Evolutionary conservation across 2,888 invertebrate genomes (phyloP).

Genomic region (Diarsia mendica): DNA sequence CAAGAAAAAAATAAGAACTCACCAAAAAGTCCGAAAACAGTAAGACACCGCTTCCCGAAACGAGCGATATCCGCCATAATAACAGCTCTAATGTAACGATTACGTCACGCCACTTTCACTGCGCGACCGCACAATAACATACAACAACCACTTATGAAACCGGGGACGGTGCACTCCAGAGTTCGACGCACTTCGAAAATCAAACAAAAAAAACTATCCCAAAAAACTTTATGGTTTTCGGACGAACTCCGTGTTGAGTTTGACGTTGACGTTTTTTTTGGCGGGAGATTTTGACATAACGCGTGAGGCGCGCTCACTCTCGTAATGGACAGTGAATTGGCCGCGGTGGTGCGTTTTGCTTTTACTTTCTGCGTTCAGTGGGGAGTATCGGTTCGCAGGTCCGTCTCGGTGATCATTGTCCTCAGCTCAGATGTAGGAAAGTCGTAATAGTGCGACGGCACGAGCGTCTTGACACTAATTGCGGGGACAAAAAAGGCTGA

Average conservation of each 20-base stretch:
- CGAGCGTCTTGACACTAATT: constrained; percentile 56
- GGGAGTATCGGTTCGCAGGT: constrained; percentile 76
- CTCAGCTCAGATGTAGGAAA: constrained; percentile 68
- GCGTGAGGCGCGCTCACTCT: constrained; percentile 86
- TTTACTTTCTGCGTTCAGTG: constrained; percentile 88
- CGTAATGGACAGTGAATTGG: constrained; percentile 83
- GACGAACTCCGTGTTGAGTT: constrained; percentile 65
- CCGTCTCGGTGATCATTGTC: constrained; percentile 70
- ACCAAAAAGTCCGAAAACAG: constrained; percentile 79
- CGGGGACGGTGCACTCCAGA: constrained; percentile 81
- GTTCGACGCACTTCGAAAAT: constrained; percentile 80
- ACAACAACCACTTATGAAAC: constrained; percentile 83
- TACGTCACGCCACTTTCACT: constrained; percentile 89
- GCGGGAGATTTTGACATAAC: constrained; percentile 77
- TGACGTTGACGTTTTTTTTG: constrained; percentile 75
- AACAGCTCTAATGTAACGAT: constrained; percentile 85
- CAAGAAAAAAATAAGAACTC: constrained; percentile 66
- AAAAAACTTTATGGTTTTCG: constrained; percentile 68
- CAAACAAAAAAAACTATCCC: constrained; percentile 66
- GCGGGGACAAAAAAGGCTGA: constrained; percentile 60
- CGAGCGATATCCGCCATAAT: constrained; percentile 85
- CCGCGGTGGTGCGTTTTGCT: constrained; percentile 79
- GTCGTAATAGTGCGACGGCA: constrained; percentile 57
- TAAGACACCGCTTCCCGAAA: constrained; percentile 83
- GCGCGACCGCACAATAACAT: constrained; percentile 80